phyloP scores from a whole-genome alignment of 2,888 invertebrate species.

The Dioctria linearis region DNA sequence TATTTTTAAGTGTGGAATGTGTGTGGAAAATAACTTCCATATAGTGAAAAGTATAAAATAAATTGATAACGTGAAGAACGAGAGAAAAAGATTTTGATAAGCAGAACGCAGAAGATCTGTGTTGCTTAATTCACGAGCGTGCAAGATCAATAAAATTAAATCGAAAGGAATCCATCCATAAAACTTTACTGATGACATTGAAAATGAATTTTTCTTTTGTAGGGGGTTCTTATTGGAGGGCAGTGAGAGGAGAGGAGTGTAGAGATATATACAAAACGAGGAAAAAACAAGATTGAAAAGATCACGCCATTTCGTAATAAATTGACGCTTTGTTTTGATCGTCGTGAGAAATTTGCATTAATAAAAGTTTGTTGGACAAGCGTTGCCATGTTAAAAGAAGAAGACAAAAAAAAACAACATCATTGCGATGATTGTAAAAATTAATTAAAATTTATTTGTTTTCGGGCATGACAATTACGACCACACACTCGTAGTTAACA shows the following conservation, averaged over 20 bases:
- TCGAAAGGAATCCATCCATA: not conserved
- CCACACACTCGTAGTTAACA: too few species aligned
- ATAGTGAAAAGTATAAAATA: too few species aligned
- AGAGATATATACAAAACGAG: not conserved
- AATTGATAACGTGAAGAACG: conserved; percentile 18
- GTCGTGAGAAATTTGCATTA: conserved; percentile 15
- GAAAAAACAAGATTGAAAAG: not conserved
- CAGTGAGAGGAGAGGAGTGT: not conserved
- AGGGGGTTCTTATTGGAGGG: not conserved
- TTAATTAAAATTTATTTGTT: too few species aligned
- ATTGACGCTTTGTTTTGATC: conserved; percentile 9
- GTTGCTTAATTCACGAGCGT: not conserved
- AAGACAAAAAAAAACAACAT: too few species aligned
- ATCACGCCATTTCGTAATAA: conserved; percentile 33
- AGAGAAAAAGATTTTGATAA: conserved; percentile 29
- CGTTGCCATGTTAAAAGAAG: not conserved
- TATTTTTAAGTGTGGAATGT: not conserved
- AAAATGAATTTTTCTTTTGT: not conserved
- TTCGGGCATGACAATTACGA: too few species aligned
- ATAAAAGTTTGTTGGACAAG: not conserved
- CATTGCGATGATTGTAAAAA: too few species aligned
- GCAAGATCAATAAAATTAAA: not conserved
- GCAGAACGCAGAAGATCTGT: not conserved
- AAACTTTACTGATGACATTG: conserved; percentile 1
- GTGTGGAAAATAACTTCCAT: not conserved